phyloP scores from a whole-genome alignment of 2,797 vertebrate genomes.

The Oreochromis grahami region DNA sequence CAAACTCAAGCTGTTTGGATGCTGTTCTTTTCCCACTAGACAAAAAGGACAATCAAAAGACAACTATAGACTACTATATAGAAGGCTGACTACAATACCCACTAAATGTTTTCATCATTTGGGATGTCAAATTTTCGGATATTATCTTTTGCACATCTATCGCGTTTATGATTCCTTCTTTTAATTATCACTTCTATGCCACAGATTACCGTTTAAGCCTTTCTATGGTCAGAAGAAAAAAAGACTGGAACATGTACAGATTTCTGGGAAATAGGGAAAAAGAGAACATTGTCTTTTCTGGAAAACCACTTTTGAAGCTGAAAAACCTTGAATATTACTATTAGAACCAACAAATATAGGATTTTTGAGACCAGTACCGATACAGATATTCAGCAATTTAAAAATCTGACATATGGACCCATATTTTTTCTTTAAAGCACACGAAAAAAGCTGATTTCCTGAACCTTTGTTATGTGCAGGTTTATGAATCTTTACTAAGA shows the following conservation, averaged over 20 bases:
- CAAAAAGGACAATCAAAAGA: neutral
- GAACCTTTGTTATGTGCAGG: neutral
- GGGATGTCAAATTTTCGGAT: neutral
- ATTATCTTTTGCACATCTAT: neutral
- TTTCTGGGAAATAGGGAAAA: neutral
- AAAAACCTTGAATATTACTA: neutral
- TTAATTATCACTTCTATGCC: neutral
- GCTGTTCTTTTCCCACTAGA: neutral
- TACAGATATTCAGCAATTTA: neutral
- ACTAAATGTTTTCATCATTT: neutral
- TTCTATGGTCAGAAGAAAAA: neutral
- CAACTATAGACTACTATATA: neutral
- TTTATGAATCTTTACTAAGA: neutral
- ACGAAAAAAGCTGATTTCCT: neutral
- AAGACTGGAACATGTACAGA: neutral
- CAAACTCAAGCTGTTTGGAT: neutral
- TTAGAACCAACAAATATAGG: neutral
- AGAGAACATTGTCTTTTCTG: neutral
- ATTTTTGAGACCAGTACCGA: neutral
- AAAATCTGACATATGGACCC: neutral
- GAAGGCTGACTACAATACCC: neutral
- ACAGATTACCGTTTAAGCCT: neutral
- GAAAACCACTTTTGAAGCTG: neutral
- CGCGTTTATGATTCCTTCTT: neutral
- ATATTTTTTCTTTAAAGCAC: neutral